Evolutionary conservation across 2,797 vertebrate genomes (phyloP).

Genomic region (Dermochelys coriacea): DNA sequence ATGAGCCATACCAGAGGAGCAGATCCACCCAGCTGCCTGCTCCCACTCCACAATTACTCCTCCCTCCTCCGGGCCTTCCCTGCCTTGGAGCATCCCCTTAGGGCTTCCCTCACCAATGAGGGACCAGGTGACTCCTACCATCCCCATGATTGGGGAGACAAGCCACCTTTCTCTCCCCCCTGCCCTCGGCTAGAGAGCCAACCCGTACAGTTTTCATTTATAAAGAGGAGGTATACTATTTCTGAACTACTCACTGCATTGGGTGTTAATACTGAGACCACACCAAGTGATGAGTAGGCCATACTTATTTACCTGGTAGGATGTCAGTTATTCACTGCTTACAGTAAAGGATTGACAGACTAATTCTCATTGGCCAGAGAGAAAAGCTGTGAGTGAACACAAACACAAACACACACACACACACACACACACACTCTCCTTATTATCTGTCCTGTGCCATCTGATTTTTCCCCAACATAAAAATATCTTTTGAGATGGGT

Average conservation of each 20-base stretch:
- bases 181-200: neutral
- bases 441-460: neutral
- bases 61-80: neutral
- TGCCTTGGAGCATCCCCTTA: neutral
- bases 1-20: too few relatives aligned
- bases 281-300: neutral
- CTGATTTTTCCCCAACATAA: neutral
- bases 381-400: neutral
- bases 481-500: neutral
- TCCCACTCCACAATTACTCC: neutral
- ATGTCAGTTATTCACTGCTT: neutral
- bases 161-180: neutral
- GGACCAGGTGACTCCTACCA: neutral
- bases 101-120: neutral
- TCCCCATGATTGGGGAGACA: neutral
- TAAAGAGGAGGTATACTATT: neutral
- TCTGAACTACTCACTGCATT: neutral
- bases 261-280: neutral
- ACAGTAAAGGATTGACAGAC: neutral
- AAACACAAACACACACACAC: too few relatives aligned
- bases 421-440: neutral
- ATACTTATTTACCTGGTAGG: neutral
- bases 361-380: neutral
- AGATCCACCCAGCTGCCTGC: neutral
- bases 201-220: neutral